These are phyloP conservation scores for Caenorhabditis wallacei DNA, from an alignment of 2,888 invertebrate genomes.

Conservation along the genomic window DNA sequence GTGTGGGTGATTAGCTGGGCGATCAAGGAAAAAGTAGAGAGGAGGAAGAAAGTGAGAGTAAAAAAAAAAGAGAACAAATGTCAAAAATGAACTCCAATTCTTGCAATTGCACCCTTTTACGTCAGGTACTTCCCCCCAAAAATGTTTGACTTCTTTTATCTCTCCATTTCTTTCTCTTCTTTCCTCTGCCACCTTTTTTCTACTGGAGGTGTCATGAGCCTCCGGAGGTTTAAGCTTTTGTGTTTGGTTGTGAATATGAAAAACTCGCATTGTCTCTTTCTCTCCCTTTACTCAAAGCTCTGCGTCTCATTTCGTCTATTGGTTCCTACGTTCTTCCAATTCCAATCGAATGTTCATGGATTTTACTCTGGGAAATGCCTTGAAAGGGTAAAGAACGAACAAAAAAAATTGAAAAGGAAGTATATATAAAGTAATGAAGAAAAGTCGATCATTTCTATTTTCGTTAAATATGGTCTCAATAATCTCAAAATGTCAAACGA, in stretches of 20 bases:
- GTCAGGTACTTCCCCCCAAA: background rate
- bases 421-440: background rate
- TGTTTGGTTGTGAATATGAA: constrained; percentile 57
- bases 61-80: background rate
- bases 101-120: constrained; percentile 1
- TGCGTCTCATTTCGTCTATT: constrained; percentile 47
- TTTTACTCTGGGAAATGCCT: constrained; percentile 33
- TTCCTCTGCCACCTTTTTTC: background rate
- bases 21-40: background rate
- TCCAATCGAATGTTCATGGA: constrained; percentile 37
- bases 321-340: constrained; percentile 16
- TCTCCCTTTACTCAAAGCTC: constrained; percentile 1
- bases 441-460: background rate
- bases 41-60: background rate
- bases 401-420: constrained; percentile 16
- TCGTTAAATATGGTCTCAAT: too few species aligned
- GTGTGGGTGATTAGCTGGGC: constrained; percentile 24
- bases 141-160: background rate
- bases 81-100: background rate
- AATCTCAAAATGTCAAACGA: too few species aligned
- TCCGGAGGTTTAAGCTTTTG: constrained; percentile 22
- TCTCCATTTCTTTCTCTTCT: background rate
- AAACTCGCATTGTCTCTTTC: constrained; percentile 57
- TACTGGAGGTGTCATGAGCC: constrained; percentile 17
- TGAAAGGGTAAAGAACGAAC: background rate